Evolutionary conservation across 23 tunicate species (phyloP).

Genomic region (Ciona savignyi): DNA sequence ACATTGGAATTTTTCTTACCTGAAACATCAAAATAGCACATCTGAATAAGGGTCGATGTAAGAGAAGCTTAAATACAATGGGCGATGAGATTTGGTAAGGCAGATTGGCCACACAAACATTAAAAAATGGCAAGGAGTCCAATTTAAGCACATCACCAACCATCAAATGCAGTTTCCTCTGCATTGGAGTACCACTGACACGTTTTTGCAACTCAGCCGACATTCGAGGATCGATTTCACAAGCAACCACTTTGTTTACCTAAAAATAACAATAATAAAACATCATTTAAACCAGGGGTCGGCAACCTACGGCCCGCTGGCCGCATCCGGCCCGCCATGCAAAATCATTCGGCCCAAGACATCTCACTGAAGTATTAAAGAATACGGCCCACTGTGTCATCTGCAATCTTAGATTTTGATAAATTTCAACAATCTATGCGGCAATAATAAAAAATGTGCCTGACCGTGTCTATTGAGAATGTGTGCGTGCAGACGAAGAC

Average conservation of each 20-base stretch:
- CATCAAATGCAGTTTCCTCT: conserved; percentile 71
- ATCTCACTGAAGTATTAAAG: no score
- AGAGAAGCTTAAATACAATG: conserved; percentile 83
- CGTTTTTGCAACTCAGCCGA: conserved; percentile 95
- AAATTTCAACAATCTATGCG: no score
- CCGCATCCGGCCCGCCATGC: no score
- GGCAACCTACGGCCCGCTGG: no score
- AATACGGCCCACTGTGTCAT: no score
- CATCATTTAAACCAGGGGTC: no score
- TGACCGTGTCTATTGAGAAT: no score
- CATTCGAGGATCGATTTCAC: conserved; percentile 95
- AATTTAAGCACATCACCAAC: conserved; percentile 89
- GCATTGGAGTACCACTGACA: conserved; percentile 77
- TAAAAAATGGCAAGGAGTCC: conserved; percentile 86
- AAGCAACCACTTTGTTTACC: conserved; percentile 88
- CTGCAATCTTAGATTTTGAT: no score
- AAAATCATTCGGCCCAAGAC: no score
- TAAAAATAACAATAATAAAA: background rate
- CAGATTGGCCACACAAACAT: conserved; percentile 90
- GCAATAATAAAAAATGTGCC: no score
- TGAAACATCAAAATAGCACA: conserved; percentile 96
- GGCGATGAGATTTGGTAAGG: conserved; percentile 97
- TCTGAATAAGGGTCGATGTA: conserved; percentile 92
- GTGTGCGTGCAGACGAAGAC: no score
- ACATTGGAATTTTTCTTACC: conserved; percentile 4